These are phyloP conservation scores for Chlorodrepanis virens DNA, from an alignment of 2,113 vertebrate genomes.

Conservation along the genomic window DNA sequence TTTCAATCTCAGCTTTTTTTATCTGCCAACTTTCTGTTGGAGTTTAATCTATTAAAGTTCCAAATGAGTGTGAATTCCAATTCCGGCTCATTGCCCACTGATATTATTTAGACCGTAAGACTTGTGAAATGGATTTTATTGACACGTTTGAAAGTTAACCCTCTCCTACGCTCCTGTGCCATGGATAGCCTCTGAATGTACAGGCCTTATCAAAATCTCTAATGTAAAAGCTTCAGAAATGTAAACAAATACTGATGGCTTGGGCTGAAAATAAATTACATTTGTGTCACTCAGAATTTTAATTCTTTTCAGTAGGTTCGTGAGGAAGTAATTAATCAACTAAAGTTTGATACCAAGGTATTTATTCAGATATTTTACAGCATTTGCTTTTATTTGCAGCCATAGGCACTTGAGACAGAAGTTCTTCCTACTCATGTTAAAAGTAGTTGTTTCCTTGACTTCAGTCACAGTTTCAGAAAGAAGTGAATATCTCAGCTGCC, in stretches of 20 bases:
- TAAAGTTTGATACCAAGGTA: background rate
- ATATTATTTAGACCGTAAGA: background rate
- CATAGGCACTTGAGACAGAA: background rate
- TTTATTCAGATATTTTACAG: background rate
- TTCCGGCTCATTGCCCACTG: conserved; percentile 40
- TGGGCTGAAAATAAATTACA: background rate
- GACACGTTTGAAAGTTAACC: background rate
- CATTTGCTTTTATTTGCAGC: background rate
- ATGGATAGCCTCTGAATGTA: background rate
- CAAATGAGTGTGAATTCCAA: conserved; percentile 39
- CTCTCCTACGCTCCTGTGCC: background rate
- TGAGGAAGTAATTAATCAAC: background rate
- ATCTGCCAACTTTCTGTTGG: background rate
- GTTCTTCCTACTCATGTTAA: background rate
- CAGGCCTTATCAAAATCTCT: background rate
- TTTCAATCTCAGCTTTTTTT: background rate
- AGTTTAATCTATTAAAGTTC: conserved; percentile 10
- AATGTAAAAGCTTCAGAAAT: background rate
- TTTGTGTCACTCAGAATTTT: background rate
- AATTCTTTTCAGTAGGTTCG: background rate
- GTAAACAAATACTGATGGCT: background rate
- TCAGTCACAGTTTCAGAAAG: background rate
- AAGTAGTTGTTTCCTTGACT: background rate
- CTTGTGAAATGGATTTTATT: conserved; percentile 6
- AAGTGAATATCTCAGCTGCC: background rate